phyloP scores from a whole-genome alignment of 2,888 invertebrate genomes.

The Agrypnus murinus region DNA sequence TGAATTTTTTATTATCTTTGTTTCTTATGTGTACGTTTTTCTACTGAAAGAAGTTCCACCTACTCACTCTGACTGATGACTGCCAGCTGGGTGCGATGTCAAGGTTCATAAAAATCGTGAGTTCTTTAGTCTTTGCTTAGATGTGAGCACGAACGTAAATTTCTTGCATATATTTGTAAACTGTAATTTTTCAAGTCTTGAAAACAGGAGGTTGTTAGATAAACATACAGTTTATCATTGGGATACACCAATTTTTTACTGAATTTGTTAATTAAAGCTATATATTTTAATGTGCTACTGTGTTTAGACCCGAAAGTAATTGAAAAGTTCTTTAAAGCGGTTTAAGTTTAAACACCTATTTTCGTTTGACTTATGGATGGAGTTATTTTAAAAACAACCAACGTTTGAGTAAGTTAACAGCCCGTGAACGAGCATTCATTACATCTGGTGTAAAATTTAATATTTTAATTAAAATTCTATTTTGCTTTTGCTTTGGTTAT shows the following conservation, averaged over 20 bases:
- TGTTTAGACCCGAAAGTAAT: too few relatives aligned
- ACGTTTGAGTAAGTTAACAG: not conserved
- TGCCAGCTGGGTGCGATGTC: conserved; percentile 56
- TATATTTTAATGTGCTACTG: not conserved
- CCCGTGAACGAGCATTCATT: too few relatives aligned
- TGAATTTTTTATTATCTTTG: conserved; percentile 45
- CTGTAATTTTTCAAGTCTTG: conserved; percentile 41
- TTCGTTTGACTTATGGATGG: conserved; percentile 5
- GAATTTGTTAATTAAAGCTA: conserved; percentile 26
- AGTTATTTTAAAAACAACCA: conserved; percentile 20
- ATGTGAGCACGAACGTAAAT: conserved; percentile 44
- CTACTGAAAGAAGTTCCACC: conserved; percentile 43
- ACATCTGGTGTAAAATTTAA: too few relatives aligned
- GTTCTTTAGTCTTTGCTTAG: conserved; percentile 45
- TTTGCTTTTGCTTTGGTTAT: too few relatives aligned
- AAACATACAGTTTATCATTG: conserved; percentile 35
- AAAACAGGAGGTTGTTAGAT: conserved; percentile 37
- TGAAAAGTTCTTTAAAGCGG: not conserved
- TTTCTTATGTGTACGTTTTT: conserved; percentile 40
- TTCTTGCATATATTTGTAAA: conserved; percentile 44
- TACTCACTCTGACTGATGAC: conserved; percentile 54
- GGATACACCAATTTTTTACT: conserved; percentile 30
- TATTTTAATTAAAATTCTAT: too few relatives aligned
- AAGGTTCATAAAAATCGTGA: conserved; percentile 55
- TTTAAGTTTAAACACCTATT: not conserved